These are phyloP conservation scores for Marasmarcha lunaedactyla DNA, from an alignment of 2,888 invertebrate species.

Conservation along the genomic window DNA sequence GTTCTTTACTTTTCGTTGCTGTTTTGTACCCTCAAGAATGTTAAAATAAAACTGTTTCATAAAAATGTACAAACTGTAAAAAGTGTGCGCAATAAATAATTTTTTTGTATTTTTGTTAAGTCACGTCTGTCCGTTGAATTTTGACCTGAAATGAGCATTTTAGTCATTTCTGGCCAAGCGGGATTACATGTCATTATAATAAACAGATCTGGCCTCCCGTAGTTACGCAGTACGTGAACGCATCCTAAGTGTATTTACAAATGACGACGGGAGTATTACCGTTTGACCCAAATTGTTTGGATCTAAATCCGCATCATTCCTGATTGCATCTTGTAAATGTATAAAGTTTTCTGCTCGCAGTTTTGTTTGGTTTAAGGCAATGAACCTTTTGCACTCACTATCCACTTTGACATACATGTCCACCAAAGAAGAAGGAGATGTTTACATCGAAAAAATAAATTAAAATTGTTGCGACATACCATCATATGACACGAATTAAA, in stretches of 20 bases:
- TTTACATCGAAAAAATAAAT: conserved; percentile 10
- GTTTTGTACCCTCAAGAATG: too few relatives aligned
- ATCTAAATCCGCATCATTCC: conserved; percentile 1
- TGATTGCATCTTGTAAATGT: conserved; percentile 1
- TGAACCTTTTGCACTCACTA: background rate
- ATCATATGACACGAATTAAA: background rate
- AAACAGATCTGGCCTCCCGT: too few relatives aligned
- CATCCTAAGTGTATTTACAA: conserved; percentile 2
- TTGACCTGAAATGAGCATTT: too few relatives aligned
- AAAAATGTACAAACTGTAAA: too few relatives aligned
- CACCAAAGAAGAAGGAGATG: conserved; percentile 8
- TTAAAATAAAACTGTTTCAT: too few relatives aligned
- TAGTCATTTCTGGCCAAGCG: too few relatives aligned
- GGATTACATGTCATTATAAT: too few relatives aligned
- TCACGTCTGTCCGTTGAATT: too few relatives aligned
- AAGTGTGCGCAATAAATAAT: too few relatives aligned
- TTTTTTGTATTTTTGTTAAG: too few relatives aligned
- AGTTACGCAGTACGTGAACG: too few relatives aligned
- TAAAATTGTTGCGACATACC: conserved; percentile 9
- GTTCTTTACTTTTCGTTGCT: too few relatives aligned
- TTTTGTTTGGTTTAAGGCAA: background rate
- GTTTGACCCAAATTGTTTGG: background rate
- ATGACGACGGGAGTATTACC: background rate
- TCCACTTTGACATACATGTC: conserved; percentile 9
- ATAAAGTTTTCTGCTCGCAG: conserved; percentile 2